Evolutionary conservation across 2,113 vertebrate genomes (phyloP), one percentile per base, ranked within the genome.

Genomic region (Montifringilla adamsi): DNA sequence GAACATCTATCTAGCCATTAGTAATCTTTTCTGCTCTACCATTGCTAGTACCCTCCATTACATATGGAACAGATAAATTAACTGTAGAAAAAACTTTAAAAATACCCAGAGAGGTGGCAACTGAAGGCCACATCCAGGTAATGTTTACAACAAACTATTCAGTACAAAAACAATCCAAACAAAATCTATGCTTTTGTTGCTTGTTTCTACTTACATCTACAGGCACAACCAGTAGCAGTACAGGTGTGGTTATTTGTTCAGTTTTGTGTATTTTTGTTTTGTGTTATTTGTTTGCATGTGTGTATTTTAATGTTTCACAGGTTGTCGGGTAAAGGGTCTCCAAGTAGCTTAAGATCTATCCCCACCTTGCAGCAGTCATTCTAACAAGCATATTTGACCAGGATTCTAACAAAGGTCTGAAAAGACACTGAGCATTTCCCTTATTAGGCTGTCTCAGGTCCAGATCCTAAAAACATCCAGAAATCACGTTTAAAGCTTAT

Each of bases 171-270:
- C 10, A 50, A 8, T 3, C 59, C 15, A 77, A 50, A 59, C 1
- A 55, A 81, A 73, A 50, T 30, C 16, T 44, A 3, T 1, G 2
- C 2, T 56, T 67, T 63, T 73, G 2, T 55, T 74, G 7, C 4
- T 75, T 76, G 5, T 52, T 86, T 91, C 26, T 8, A 30, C 16
- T 68, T 59, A 17, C 37, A 56, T 33, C 35, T 60, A 59, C 17
- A 68, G 21, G 14, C 5, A 64, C 4, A 23, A 21, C 9, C 9
- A 39, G 21, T 52, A 66, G 20, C 27, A 84, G 39, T 17, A 11
- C 11, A 1, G 43, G 31, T 21, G 20, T 1, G 5, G 5, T 33
- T 47, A 43, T 49, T 37, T 27, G 1, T 3, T 81, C 41, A 2
- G 0, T 47, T 75, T 53, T 5, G 39, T 41, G 39, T 12, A 12